Conservation (phyloP, 1,140 invertebrate genomes). For the Drosophila persimilis region DNA sequence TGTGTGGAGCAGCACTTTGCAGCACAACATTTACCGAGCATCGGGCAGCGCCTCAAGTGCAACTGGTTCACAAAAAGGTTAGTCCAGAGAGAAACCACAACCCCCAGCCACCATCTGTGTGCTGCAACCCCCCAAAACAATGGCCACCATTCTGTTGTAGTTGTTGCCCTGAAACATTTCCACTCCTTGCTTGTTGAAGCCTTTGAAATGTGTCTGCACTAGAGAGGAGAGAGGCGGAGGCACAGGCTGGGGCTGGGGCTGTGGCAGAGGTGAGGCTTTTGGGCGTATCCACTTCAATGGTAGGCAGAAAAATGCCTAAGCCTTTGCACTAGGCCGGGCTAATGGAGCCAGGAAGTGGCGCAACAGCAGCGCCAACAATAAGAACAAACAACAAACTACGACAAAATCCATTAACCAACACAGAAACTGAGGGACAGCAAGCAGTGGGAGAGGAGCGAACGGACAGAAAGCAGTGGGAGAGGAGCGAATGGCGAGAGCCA, state of each 20-base stretch:
- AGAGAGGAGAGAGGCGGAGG: background rate
- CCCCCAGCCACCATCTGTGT: constrained; percentile 5
- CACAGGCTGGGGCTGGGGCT: background rate
- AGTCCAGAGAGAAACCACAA: constrained; percentile 13
- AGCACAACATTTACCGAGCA: constrained; percentile 24
- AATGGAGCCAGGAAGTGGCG: constrained; percentile 36
- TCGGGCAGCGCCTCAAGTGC: constrained; percentile 35
- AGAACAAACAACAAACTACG: constrained; percentile 15
- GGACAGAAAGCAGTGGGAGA: background rate
- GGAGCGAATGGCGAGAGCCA: too few relatives aligned
- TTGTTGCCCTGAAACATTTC: constrained; percentile 50
- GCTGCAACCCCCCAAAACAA: constrained; percentile 43
- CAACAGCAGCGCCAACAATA: constrained; percentile 17
- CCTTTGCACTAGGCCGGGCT: constrained; percentile 18
- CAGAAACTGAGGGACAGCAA: constrained; percentile 14
- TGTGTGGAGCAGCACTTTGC: constrained; percentile 39
- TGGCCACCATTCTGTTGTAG: constrained; percentile 51
- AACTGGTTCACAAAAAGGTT: constrained; percentile 49
- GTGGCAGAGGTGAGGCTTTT: constrained; percentile 7
- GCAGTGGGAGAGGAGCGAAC: too few relatives aligned
- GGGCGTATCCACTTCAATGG: constrained; percentile 43
- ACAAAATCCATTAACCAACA: constrained; percentile 48
- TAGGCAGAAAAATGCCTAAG: constrained; percentile 25
- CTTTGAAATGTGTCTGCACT: constrained; percentile 53
- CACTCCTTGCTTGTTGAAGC: constrained; percentile 49